Conservation (phyloP, 2,113 vertebrate genomes). For the Camelus dromedarius region DNA sequence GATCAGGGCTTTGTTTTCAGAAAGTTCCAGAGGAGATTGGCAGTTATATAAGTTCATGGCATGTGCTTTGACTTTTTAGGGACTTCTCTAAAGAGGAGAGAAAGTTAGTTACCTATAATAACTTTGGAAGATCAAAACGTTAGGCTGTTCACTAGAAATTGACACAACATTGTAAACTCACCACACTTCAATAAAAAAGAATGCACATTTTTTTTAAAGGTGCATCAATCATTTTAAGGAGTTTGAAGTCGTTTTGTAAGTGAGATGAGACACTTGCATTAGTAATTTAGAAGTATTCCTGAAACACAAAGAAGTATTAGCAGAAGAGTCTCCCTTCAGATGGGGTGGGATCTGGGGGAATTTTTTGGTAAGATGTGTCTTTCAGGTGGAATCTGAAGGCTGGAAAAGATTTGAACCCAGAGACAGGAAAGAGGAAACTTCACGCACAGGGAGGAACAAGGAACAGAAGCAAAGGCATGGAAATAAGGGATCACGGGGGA, state of each 20-base stretch:
- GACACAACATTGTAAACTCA: neutral
- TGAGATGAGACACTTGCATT: neutral
- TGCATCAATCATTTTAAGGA: neutral
- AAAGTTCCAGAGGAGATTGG: neutral
- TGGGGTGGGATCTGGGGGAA: neutral
- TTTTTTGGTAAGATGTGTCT: neutral
- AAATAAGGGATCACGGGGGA: neutral
- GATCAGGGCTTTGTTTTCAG: neutral
- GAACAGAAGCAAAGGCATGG: neutral
- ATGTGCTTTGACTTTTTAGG: neutral
- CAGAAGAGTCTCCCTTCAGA: neutral
- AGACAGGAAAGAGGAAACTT: neutral
- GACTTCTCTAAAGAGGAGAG: neutral
- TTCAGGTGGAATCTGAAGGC: neutral
- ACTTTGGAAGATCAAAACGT: neutral
- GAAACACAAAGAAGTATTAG: neutral
- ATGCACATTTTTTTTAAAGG: neutral
- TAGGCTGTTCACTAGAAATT: no score
- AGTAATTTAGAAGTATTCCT: neutral
- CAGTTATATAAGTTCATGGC: neutral
- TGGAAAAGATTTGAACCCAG: neutral
- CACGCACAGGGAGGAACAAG: neutral
- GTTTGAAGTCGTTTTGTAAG: slow-evolving; percentile 17
- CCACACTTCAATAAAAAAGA: no score
- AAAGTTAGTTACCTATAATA: neutral